phyloP scores from a whole-genome alignment of 1,140 invertebrate genomes.

The Bathynomus jamesi region DNA sequence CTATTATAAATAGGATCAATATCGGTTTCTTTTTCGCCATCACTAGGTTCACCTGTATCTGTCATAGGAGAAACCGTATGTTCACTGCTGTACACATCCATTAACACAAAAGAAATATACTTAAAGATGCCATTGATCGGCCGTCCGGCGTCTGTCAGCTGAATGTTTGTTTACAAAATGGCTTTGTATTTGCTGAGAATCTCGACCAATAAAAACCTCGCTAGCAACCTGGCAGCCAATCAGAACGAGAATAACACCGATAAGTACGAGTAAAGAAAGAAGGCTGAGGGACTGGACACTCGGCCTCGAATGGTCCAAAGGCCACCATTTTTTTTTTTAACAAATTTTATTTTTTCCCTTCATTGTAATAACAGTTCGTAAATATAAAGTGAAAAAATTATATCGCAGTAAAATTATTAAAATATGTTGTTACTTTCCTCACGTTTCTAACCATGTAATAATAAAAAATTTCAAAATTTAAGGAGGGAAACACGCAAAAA shows the following conservation, averaged over 20 bases:
- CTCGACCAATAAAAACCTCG: conserved; percentile 28
- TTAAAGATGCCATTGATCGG: conserved; percentile 37
- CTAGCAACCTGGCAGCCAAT: conserved; percentile 23
- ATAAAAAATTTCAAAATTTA: too few species aligned
- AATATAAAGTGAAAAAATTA: too few species aligned
- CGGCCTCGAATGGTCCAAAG: background rate
- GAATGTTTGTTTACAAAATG: conserved; percentile 38
- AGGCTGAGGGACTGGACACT: conserved; percentile 8
- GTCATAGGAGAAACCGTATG: conserved; percentile 18
- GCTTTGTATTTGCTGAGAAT: conserved; percentile 30
- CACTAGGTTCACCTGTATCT: conserved; percentile 12
- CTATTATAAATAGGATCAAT: conserved; percentile 16
- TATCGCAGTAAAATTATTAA: too few species aligned
- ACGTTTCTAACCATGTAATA: too few species aligned
- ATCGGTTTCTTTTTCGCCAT: conserved; percentile 19
- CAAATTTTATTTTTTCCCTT: background rate
- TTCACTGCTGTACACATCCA: conserved; percentile 30
- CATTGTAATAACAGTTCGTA: background rate
- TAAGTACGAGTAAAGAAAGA: conserved; percentile 19
- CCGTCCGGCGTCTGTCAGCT: conserved; percentile 37
- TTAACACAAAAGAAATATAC: conserved; percentile 30
- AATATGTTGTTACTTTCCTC: too few species aligned
- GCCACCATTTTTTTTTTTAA: background rate
- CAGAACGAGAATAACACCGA: conserved; percentile 15
- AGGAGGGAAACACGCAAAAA: too few species aligned